These are phyloP conservation scores for Oceanites oceanicus DNA, from an alignment of 2,113 vertebrate genomes.

Conservation along the genomic window DNA sequence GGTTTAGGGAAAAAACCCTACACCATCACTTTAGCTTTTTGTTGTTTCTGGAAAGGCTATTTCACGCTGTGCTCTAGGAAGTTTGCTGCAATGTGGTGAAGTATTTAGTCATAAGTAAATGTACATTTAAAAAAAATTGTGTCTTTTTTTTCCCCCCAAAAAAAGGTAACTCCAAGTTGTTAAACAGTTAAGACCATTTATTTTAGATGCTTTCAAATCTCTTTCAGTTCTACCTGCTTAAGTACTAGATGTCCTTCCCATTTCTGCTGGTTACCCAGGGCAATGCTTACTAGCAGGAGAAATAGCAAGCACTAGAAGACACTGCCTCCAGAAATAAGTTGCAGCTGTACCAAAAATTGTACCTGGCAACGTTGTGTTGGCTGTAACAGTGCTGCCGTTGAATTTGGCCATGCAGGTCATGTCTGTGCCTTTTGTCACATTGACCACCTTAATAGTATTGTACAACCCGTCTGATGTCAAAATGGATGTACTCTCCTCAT, in stretches of 20 bases:
- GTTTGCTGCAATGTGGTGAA: not conserved
- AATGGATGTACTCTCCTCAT: not conserved
- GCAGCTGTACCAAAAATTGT: not conserved
- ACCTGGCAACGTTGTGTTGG: not conserved
- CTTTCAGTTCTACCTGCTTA: not conserved
- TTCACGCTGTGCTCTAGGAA: not conserved
- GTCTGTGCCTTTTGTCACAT: not conserved
- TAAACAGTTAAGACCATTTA: not conserved
- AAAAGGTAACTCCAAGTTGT: not conserved
- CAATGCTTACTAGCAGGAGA: not conserved
- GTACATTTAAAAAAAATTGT: not conserved
- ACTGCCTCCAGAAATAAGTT: not conserved
- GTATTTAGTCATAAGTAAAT: not conserved
- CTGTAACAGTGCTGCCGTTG: fast-evolving
- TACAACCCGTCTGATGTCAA: constrained; percentile 38
- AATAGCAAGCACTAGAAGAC: not conserved
- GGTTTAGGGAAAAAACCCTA: not conserved
- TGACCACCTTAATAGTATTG: not conserved
- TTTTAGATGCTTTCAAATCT: not conserved
- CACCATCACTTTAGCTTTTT: not conserved
- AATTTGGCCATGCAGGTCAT: not conserved
- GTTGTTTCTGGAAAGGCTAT: not conserved
- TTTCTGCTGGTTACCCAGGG: not conserved
- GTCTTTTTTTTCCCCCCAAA: not conserved
- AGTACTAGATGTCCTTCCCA: too few species aligned